Conservation (phyloP, 53 echinoderm and acorn worm species). For the Zoroaster sp. region DNA sequence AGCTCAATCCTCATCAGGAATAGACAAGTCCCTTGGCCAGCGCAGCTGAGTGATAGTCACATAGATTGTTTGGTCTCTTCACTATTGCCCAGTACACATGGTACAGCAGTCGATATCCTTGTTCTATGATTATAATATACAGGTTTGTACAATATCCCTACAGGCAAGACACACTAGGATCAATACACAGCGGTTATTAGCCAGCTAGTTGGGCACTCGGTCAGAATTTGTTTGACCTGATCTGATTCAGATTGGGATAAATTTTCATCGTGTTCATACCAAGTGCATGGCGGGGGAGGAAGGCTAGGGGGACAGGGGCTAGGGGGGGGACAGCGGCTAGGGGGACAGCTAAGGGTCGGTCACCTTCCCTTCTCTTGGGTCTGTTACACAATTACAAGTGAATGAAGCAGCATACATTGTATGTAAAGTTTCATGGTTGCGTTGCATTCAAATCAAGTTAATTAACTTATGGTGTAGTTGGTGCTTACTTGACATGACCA, state of each 20-base stretch:
- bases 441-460: no score
- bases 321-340: neutral
- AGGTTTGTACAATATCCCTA: neutral
- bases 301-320: neutral
- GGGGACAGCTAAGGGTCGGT: no score
- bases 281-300: neutral
- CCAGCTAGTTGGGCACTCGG: slow-evolving; percentile 1
- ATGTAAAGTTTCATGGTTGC: no score
- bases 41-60: neutral
- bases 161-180: neutral
- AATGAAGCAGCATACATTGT: no score
- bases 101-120: neutral
- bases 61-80: neutral
- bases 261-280: no score
- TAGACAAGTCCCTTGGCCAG: neutral
- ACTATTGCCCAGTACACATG: neutral
- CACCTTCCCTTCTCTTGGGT: no score
- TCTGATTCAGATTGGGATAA: neutral
- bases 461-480: no score
- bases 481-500: no score
- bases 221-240: neutral
- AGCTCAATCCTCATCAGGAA: neutral
- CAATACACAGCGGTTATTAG: slow-evolving; percentile 35
- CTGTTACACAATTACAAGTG: no score
- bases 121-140: no score